These are phyloP conservation scores for Rhabdornis inornatus DNA, from an alignment of 2,113 vertebrate species.

Conservation along the genomic window DNA sequence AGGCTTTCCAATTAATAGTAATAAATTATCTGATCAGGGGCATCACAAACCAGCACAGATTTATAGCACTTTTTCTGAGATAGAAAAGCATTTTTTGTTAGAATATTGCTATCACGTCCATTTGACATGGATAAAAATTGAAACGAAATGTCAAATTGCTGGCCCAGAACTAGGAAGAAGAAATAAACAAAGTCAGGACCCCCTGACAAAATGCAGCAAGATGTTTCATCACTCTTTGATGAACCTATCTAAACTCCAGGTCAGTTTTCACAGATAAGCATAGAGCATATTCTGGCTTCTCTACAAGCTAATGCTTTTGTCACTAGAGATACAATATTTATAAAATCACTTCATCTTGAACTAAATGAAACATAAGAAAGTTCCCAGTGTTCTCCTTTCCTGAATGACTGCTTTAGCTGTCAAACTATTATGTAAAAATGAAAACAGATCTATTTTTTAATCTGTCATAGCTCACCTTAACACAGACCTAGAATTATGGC, in stretches of 20 bases:
- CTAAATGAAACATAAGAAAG: neutral
- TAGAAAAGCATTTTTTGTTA: neutral
- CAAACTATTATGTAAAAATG: neutral
- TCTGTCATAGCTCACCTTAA: neutral
- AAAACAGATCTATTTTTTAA: neutral
- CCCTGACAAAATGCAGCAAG: neutral
- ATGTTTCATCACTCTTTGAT: neutral
- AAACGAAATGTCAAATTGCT: neutral
- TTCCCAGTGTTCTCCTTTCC: neutral
- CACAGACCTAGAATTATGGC: neutral
- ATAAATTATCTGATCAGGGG: neutral
- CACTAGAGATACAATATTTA: neutral
- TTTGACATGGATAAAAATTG: neutral
- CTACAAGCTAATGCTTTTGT: neutral
- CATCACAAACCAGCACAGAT: neutral
- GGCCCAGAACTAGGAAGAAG: neutral
- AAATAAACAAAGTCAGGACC: neutral
- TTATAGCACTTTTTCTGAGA: neutral
- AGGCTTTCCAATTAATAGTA: neutral
- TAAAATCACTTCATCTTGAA: neutral
- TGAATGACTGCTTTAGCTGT: neutral
- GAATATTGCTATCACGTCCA: rapidly evolving
- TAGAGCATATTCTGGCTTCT: neutral
- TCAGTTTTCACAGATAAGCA: neutral
- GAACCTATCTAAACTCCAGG: neutral